Evolutionary conservation across 1,140 invertebrate genomes (phyloP).

Genomic region (Tetragnatha versicolor): DNA sequence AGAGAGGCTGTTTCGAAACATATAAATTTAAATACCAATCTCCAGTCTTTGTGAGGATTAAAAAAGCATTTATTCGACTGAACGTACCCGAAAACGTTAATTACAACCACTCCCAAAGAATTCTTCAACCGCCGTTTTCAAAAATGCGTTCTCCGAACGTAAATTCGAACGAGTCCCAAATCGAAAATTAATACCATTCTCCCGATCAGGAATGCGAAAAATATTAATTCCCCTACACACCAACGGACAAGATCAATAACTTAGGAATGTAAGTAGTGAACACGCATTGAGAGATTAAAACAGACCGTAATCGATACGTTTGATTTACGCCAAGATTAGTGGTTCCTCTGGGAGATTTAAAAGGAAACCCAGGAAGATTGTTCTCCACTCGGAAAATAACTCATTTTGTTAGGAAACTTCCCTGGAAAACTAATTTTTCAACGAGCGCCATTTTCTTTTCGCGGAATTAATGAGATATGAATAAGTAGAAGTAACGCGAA

Average conservation of each 20-base stretch:
- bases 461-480: slow-evolving; percentile 14
- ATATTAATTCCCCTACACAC: slow-evolving; percentile 22
- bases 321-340: slow-evolving; percentile 16
- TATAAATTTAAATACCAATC: too few species aligned
- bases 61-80: too few species aligned
- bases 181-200: too few species aligned
- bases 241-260: slow-evolving; percentile 10
- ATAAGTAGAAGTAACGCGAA: slow-evolving; percentile 17
- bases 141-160: too few species aligned
- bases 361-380: too few species aligned
- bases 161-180: too few species aligned
- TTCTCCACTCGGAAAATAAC: slow-evolving; percentile 27
- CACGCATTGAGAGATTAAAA: slow-evolving; percentile 26
- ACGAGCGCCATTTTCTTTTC: not conserved
- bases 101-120: too few species aligned
- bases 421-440: slow-evolving; percentile 25
- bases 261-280: slow-evolving; percentile 2
- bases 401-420: not conserved
- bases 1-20: too few species aligned
- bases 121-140: too few species aligned
- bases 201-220: slow-evolving; percentile 23
- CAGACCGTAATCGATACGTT: slow-evolving; percentile 6
- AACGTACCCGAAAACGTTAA: too few species aligned
- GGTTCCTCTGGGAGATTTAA: not conserved
- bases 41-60: too few species aligned